Conservation (phyloP, 1,140 invertebrate species). For the Globodera rostochiensis region DNA sequence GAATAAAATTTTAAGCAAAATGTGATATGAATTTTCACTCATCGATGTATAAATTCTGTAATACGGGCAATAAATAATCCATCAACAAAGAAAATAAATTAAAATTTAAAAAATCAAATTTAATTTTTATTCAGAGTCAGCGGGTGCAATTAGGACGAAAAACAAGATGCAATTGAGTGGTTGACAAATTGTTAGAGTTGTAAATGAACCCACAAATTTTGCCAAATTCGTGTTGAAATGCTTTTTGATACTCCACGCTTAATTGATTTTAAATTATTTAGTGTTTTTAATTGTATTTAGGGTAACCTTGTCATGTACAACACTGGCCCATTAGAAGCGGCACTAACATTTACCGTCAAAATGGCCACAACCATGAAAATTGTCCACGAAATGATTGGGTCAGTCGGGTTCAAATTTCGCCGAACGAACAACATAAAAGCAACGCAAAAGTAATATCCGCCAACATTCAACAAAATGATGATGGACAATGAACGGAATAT, state of each 20-base stretch:
- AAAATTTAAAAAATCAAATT: too few species aligned
- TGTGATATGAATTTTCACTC: too few species aligned
- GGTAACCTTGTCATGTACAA: conserved; percentile 15
- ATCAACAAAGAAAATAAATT: too few species aligned
- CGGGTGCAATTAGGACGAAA: too few species aligned
- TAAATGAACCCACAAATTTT: too few species aligned
- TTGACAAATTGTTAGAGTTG: too few species aligned
- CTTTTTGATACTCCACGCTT: background rate
- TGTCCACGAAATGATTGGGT: background rate
- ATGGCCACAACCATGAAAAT: background rate
- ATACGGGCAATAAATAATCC: too few species aligned
- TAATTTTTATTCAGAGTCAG: too few species aligned
- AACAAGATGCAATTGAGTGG: too few species aligned
- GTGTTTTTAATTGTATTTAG: background rate
- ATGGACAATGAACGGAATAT: conserved; percentile 17
- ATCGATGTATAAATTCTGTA: too few species aligned
- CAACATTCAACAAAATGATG: conserved; percentile 20
- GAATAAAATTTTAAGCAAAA: too few species aligned
- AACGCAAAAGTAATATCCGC: conserved; percentile 11
- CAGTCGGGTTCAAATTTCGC: background rate
- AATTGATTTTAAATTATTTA: background rate
- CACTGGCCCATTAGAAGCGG: conserved; percentile 6
- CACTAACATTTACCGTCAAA: conserved; percentile 6
- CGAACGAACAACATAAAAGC: background rate
- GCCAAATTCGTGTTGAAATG: background rate